Base-by-base conservation (phyloP, 2,797 vertebrate genomes). In the Phrynocephalus vlangalii region DNA sequence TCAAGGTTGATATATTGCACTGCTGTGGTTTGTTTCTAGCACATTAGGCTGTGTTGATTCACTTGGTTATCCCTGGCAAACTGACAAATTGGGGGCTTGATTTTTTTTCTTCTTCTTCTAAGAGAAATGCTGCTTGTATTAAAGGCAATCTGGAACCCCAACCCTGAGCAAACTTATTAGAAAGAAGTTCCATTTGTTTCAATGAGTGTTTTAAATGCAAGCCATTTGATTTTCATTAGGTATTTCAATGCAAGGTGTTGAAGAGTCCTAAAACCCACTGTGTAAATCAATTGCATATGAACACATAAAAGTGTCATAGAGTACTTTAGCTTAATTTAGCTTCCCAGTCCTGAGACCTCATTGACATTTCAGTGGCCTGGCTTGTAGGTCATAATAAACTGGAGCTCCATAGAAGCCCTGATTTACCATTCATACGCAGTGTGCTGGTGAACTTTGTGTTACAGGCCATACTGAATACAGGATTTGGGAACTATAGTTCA, bases 1-100 rank as follows among this genome's bases (percentile, higher is more conserved):
- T 83, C 83, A 83, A 71, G 24, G 83, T 92, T 94, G 90, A 93
- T 93, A 60, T 90, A 94, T 94, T 94, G 91, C 52, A 89, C 89
- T 84, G 79, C 90, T 91, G 82, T 86, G 89, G 90, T 79, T 72
- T 91, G 90, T 92, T 92, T 93, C 85, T 79, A 91, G 81, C 88
- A 87, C 85, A 89, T 93, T 60, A 0, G 92, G 90, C 89, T 92
- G 86, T 84, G 87, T 93, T 91, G 90, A 94, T 91, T 94, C 90
- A 90, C 82, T 86, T 89, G 77, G 86, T 80, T 85, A 85, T 87
- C 78, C 50, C 88, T 94, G 84, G 76, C 73, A 93, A 89, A 84
- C 86, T 72, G 89, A 87, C 82, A 88, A 88, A 88, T 85, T 70
- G 87, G 76, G 38, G 73, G 85, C 71, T 81, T 75, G 68, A 66